These are phyloP conservation scores for Zaprionus camerounensis DNA, from an alignment of 1,140 invertebrate species.

Conservation along the genomic window DNA sequence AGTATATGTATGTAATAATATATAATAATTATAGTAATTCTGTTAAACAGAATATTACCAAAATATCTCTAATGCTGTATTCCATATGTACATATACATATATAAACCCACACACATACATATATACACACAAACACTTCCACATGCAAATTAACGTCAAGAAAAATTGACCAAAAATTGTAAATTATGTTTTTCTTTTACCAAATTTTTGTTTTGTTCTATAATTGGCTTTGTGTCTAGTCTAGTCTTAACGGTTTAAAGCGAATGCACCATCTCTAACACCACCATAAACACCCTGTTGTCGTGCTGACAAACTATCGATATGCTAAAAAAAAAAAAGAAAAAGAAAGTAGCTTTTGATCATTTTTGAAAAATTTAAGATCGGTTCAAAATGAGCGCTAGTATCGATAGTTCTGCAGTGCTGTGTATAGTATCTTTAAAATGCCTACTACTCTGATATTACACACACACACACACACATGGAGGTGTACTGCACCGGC, in stretches of 20 bases:
- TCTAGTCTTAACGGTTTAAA: slow-evolving; percentile 22
- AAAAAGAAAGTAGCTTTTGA: background rate
- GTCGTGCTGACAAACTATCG: slow-evolving; percentile 1
- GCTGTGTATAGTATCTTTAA: slow-evolving; percentile 54
- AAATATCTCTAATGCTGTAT: slow-evolving; percentile 35
- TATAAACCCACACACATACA: slow-evolving; percentile 16
- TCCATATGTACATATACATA: slow-evolving; percentile 27
- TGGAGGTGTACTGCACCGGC: slow-evolving; percentile 22
- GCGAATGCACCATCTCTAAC: slow-evolving; percentile 31
- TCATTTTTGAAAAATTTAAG: background rate
- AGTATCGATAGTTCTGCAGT: background rate
- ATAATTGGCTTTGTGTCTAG: slow-evolving; percentile 75
- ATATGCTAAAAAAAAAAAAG: background rate
- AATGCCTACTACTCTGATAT: slow-evolving; percentile 21
- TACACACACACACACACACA: slow-evolving; percentile 6
- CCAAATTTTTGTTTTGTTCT: slow-evolving; percentile 31
- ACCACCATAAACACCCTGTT: slow-evolving; percentile 9
- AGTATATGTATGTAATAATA: slow-evolving; percentile 11
- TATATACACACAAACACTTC: slow-evolving; percentile 21
- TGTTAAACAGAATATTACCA: slow-evolving; percentile 8
- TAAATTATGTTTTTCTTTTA: slow-evolving; percentile 45
- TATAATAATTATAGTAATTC: slow-evolving; percentile 23
- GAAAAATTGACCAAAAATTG: slow-evolving; percentile 8
- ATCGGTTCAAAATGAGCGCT: background rate
- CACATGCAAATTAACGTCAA: slow-evolving; percentile 11